Percentiles rank a stretch among this genome's conserved stretches.
Conservation (phyloP, 92 coral and sea anemone species). For the Meandrina meandrites region DNA sequence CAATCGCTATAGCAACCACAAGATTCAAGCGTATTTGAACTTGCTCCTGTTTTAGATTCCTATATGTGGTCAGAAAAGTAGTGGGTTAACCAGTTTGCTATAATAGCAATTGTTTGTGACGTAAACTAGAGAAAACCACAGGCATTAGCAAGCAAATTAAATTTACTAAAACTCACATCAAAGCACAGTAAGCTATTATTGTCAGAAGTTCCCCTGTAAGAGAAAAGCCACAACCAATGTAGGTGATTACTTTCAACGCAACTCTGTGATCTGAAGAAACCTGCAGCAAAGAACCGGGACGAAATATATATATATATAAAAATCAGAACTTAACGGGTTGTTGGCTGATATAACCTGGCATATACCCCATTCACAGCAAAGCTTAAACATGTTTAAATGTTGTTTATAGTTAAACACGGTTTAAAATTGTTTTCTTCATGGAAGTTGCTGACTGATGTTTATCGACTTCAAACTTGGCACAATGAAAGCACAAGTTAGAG, state of each 20-base stretch:
- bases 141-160: neutral
- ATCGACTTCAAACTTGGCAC: too few species aligned
- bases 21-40: slow-evolving; percentile 68
- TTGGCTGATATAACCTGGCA: too few species aligned
- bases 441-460: too few species aligned
- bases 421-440: too few species aligned
- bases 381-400: too few species aligned
- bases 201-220: slow-evolving; percentile 59
- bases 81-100: neutral
- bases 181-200: slow-evolving; percentile 41
- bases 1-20: slow-evolving; percentile 65
- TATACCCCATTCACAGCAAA: too few species aligned
- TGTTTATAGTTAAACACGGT: too few species aligned
- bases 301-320: too few species aligned
- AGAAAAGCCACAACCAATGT: slow-evolving; percentile 65
- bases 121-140: neutral
- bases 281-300: slow-evolving; percentile 5
- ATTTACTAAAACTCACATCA: slow-evolving; percentile 48
- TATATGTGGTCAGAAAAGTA: neutral
- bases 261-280: slow-evolving; percentile 7
- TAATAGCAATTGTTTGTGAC: neutral
- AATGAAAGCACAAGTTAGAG: too few species aligned
- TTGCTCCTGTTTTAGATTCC: slow-evolving; percentile 66
- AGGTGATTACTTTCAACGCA: slow-evolving; percentile 62
- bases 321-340: too few species aligned